Evolutionary conservation across 2,797 vertebrate genomes (phyloP).

Genomic region (Myotis pilosus): DNA sequence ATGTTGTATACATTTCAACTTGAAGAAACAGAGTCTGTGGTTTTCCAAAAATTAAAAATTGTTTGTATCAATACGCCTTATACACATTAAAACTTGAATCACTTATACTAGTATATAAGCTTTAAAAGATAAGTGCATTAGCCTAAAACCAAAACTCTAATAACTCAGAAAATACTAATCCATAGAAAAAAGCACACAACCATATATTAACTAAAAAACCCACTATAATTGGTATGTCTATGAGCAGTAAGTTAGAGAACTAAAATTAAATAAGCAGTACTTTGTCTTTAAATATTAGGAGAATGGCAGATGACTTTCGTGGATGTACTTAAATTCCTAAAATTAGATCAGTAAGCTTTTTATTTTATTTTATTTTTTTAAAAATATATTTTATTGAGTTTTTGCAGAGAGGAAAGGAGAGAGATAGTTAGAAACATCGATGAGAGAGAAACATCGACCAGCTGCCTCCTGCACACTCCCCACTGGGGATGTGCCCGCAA

Average conservation of each 20-base stretch:
- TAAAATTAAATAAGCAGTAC: neutral
- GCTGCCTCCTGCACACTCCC: too few species aligned
- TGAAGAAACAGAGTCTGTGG: conserved; percentile 5
- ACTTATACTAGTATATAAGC: neutral
- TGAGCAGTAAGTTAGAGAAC: neutral
- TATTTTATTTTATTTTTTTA: too few species aligned
- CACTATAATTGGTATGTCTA: neutral
- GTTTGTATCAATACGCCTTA: neutral
- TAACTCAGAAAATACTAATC: neutral
- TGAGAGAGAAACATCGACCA: too few species aligned
- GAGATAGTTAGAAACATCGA: too few species aligned
- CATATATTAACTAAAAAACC: neutral
- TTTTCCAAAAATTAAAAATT: conserved; percentile 39
- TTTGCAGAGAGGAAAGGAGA: too few species aligned
- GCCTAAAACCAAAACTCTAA: conserved; percentile 10
- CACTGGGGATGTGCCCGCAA: too few species aligned
- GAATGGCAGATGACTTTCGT: neutral
- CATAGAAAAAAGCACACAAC: neutral
- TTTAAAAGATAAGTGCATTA: conserved; percentile 33
- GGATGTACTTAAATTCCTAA: neutral
- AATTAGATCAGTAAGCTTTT: conserved; percentile 13
- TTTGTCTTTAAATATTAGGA: conserved; percentile 14
- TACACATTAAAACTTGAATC: neutral
- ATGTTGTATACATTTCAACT: neutral
- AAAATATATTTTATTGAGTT: too few species aligned